Base-by-base conservation (phyloP, 1,140 invertebrate genomes). In the Drosophila rhopaloa region DNA sequence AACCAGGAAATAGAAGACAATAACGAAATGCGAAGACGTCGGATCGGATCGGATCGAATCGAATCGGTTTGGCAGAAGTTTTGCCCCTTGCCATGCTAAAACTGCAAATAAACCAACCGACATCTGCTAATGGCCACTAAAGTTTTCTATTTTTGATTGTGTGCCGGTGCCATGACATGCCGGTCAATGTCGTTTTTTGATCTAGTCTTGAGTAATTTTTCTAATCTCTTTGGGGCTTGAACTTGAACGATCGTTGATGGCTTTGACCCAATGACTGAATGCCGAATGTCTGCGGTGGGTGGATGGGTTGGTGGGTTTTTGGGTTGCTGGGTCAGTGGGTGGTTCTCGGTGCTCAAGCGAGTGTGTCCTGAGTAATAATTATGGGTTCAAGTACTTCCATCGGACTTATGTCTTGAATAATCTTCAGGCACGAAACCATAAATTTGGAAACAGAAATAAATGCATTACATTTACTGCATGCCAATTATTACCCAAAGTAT, bases 141-240 rank as follows among this genome's bases (percentile, higher is more conserved):
- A 85, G 73, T 73, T 81, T 79, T 82, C 71, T 88, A 83, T 63
- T 68, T 82, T 78, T 72, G 54, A 79, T 63, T 63, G 29, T 80
- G 66, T 84, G 65, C 56, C 58, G 54, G 67, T 53, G 65, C 68
- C 74, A 50, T 63, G 80, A 43, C 68, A 90, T 88, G 79, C 77
- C 82, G 86, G 86, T 91, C 86, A 90, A 91, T 90, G 86, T 29
- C 88, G 86, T 91, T 90, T 90, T 86, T 90, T 91, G 86, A 90
- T 90, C 86, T 90, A 90, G 79, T 80, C 86, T 73, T 62, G 37
- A 47, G 71, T 51, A 83, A 74, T 80, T 62, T 88, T 84, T 80
- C 76, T 89, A 88, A 76, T 63, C 68, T 72, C 53, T 63, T 75
- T 62, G 57, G 37, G 66, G 59, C 56, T 79, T 88, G 81, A 88